Conservation (phyloP, 2,797 vertebrate species). For the Anas bahamensis region DNA sequence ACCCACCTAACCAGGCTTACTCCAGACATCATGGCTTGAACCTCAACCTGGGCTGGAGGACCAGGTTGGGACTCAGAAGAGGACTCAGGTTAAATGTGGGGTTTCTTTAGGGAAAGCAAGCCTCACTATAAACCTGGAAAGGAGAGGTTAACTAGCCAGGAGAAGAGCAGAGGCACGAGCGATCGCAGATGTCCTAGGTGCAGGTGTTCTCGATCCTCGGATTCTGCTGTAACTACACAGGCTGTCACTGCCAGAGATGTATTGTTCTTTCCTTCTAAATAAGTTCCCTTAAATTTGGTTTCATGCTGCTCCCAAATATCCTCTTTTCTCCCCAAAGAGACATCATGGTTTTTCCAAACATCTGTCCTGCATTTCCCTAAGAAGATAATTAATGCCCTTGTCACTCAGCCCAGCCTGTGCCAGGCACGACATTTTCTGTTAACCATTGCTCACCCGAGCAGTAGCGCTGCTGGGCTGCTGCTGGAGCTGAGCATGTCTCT, state of each 20-base stretch:
- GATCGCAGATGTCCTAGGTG: not conserved
- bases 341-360: slow-evolving; percentile 50
- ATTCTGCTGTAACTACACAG: not conserved
- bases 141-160: not conserved
- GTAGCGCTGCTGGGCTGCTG: not conserved
- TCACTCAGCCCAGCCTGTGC: slow-evolving; percentile 40
- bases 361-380: slow-evolving; percentile 63
- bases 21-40: not conserved
- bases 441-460: slow-evolving; percentile 9
- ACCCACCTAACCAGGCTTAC: not conserved
- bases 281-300: slow-evolving; percentile 28
- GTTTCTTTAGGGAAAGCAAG: not conserved
- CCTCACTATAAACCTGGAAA: not conserved
- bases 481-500: not conserved
- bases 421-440: slow-evolving; percentile 38
- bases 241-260: not conserved
- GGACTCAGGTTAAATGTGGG: not conserved
- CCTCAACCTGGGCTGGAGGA: not conserved
- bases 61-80: not conserved
- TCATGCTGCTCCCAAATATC: slow-evolving; percentile 20
- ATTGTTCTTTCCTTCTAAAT: not conserved
- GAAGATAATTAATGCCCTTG: slow-evolving; percentile 70
- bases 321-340: slow-evolving; percentile 6
- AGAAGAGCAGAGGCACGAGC: not conserved
- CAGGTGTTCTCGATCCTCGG: not conserved